Evolutionary conservation across 2,797 vertebrate genomes (phyloP), one percentile per base, ranked within the genome.

Genomic region (Poliocrania exsul): DNA sequence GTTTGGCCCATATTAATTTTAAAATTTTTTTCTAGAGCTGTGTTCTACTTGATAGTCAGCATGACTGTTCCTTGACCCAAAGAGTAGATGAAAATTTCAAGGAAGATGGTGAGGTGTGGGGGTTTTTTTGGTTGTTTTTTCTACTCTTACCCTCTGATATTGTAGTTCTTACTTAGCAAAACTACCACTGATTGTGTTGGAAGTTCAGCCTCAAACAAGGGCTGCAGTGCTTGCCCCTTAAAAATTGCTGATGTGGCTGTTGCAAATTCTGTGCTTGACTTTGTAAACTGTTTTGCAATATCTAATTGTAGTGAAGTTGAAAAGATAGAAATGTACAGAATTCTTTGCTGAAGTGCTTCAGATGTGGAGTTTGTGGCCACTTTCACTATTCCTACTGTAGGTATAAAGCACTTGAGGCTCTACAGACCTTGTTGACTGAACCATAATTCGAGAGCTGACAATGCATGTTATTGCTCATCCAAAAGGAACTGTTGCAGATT

Each of bases 271-370:
- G 60, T 13, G 46, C 74, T 85, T 88, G 69, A 87, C 90, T 96
- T 67, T 4, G 18, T 89, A 54, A 95, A 89, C 72, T 93, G 35
- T 92, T 95, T 92, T 95, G 93, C 86, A 95, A 85, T 93, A 83
- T 73, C 60, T 74, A 50, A 82, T 71, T 92, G 74, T 83, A 78
- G 47, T 54, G 88, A 83, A 56, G 71, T 79, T 92, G 75, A 54
- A 82, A 50, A 92, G 67, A 89, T 80, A 82, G 88, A 93, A 94
- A 85, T 71, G 74, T 73, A 38, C 81, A 82, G 88, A 9, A 46
- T 92, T 50, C 57, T 74, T 65, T 88, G 49, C 71, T 80, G 60
- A 65, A 92, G 46, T 79, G 56, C 62, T 86, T 62, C 47, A 72
- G 40, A 16, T 16, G 31, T 88, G 81, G 56, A 67, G 65, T 53